Conservation (phyloP, 1,140 invertebrate genomes). For the Protaetia brevitarsis region DNA sequence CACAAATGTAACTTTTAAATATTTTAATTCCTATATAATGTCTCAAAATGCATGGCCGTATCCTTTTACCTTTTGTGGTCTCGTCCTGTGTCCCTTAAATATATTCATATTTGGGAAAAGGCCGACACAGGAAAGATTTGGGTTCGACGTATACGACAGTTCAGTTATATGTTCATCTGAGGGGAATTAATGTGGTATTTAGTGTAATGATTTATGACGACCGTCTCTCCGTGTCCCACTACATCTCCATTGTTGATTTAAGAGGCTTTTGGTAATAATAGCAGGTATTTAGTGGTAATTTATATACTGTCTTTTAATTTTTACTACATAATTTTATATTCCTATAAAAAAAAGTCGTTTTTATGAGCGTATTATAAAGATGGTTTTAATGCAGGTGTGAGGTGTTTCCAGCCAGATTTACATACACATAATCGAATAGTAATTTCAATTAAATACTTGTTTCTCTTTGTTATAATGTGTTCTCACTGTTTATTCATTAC, state of each 20-base stretch:
- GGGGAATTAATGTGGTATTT: not conserved
- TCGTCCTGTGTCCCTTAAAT: no score
- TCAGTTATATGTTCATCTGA: not conserved
- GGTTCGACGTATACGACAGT: not conserved
- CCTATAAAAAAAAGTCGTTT: conserved; percentile 7
- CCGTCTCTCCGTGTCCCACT: not conserved
- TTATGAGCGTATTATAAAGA: no score
- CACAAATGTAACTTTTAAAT: not conserved
- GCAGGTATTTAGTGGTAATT: conserved; percentile 6
- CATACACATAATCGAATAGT: no score
- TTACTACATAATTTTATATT: conserved; percentile 12
- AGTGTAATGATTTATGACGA: conserved; percentile 5
- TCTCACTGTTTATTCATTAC: no score
- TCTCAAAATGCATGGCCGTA: not conserved
- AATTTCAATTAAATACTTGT: no score
- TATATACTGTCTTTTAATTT: conserved; percentile 9
- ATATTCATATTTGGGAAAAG: not conserved
- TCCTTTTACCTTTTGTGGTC: not conserved
- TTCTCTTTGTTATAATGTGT: no score
- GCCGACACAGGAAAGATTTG: no score
- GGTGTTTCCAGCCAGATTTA: no score
- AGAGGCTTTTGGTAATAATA: conserved; percentile 5
- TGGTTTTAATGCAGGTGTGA: no score
- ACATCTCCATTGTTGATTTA: conserved; percentile 11
- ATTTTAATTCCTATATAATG: not conserved